A percentile compares a stretch with the other conserved stretches of the same genome.
These are phyloP conservation scores for Coryphaenoides rupestris DNA, from an alignment of 2,113 vertebrate genomes.

Conservation along the genomic window DNA sequence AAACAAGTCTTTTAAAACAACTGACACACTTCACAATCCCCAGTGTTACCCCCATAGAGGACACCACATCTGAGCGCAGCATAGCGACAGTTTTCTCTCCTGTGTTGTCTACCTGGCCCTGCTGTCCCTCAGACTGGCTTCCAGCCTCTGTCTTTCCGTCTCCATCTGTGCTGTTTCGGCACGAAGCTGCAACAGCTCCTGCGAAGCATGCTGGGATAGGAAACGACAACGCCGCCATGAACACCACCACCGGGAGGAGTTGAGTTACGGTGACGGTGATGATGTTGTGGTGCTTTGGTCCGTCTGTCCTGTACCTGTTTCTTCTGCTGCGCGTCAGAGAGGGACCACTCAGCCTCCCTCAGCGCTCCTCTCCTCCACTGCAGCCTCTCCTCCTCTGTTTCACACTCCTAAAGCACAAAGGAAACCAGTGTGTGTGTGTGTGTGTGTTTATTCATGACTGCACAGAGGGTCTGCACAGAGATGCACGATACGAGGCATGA, in stretches of 20 bases:
- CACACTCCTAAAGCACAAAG: constrained; percentile 45
- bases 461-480: neutral
- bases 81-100: neutral
- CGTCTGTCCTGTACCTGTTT: constrained; percentile 60
- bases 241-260: neutral
- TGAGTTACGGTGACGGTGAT: neutral
- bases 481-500: accelerated
- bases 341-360: constrained; percentile 45
- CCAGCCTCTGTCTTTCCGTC: constrained; percentile 37
- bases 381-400: constrained; percentile 52
- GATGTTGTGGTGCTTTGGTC: neutral
- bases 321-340: constrained; percentile 47
- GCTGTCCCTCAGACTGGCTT: constrained; percentile 39
- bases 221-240: neutral
- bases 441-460: neutral
- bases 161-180: constrained; percentile 43
- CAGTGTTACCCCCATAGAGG: too few relatives aligned
- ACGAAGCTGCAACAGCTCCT: constrained; percentile 27
- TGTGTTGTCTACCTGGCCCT: constrained; percentile 58
- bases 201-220: constrained; percentile 44
- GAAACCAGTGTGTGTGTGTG: constrained; percentile 7
- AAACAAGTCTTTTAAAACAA: too few relatives aligned
- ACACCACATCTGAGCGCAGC: too few relatives aligned
- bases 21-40: too few relatives aligned
- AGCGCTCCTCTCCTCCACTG: constrained; percentile 51